These are phyloP conservation scores for Metalampra italica DNA, from an alignment of 2,888 invertebrate species.

Conservation along the genomic window DNA sequence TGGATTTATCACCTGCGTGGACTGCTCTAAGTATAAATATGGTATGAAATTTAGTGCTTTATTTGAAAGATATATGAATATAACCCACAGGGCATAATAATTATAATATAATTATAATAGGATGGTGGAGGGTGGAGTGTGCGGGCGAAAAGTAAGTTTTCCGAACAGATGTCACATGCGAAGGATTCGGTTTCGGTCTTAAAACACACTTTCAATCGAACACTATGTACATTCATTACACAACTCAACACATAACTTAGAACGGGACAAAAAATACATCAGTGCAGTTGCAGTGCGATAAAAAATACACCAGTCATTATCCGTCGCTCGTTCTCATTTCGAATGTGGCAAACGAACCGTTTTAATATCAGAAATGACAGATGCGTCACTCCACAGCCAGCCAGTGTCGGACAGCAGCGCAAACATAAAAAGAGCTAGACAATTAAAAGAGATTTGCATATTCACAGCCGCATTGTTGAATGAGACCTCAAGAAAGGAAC, in stretches of 20 bases:
- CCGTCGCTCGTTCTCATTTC: conserved; percentile 25
- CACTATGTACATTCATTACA: conserved; percentile 30
- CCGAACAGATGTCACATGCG: too few species aligned
- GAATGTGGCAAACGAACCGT: conserved; percentile 56
- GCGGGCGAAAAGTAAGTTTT: too few species aligned
- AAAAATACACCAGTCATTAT: conserved; percentile 48
- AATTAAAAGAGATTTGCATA: conserved; percentile 71
- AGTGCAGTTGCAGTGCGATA: conserved; percentile 37
- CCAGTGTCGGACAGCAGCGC: conserved; percentile 15
- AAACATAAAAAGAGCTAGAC: conserved; percentile 44
- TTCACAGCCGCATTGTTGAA: conserved; percentile 42
- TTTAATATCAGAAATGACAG: conserved; percentile 71
- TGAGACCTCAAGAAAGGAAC: conserved; percentile 40
- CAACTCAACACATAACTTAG: conserved; percentile 29
- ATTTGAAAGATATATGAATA: too few species aligned
- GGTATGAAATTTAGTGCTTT: too few species aligned
- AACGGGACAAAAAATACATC: conserved; percentile 31
- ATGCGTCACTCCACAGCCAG: conserved; percentile 53
- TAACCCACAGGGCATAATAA: too few species aligned
- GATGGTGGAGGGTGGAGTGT: too few species aligned
- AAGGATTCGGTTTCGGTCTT: too few species aligned
- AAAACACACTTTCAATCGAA: too few species aligned
- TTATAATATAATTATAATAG: too few species aligned
- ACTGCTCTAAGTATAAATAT: too few species aligned
- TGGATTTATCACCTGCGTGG: too few species aligned